Base-by-base conservation (phyloP, 2,113 vertebrate genomes). In the Chloebia gouldiae region DNA sequence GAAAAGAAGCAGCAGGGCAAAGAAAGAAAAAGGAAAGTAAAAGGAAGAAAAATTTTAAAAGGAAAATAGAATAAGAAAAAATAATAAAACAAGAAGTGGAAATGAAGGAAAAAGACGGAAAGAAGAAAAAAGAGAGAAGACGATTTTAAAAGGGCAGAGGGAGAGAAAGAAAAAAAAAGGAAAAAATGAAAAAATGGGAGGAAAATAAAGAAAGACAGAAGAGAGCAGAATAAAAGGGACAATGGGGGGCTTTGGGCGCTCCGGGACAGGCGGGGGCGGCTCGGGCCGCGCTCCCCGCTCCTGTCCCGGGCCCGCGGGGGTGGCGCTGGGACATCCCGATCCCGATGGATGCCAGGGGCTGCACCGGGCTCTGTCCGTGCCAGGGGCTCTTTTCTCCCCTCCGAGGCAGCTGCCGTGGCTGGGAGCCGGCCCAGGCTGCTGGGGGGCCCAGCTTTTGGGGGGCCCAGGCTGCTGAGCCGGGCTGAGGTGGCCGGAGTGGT, bases 141-240 rank as follows among this genome's bases (percentile, higher is more conserved):
- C 5, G 0, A 9, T 23, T 78, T 45, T 15, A 3, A 53, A 37
- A 8, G 13, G 5, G 17, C 0, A 3, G 11, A 3, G 15, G 3
- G 3, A 35, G 3, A n/a, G 14, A 40, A 31, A 2, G 9, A 2
- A 0, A 1, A 17, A 17, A n/a, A 19, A 31, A 23, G 5, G 4
- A 30, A 51, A 28, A 23, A 7, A 54, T 19, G 17, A 8, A 6
- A 27, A 50, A 37, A 6, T 2, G 1, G 10, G 15, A 42, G 12
- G 13, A 6, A 40, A 40, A 24, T 25, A 18, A 59, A 44, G 23
- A 37, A 11, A 47, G 31, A 2, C 12, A 40, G 56, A 49, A 31
- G 30, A 49, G n/a, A 56, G 15, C 65, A 21, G 35, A 71, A 31
- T 6, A 10, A 23, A n/a, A 39, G 30, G 19, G 33, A 13, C 40